Evolutionary conservation across 2,888 invertebrate species (phyloP).

Genomic region (Aporophyla lueneburgensis): DNA sequence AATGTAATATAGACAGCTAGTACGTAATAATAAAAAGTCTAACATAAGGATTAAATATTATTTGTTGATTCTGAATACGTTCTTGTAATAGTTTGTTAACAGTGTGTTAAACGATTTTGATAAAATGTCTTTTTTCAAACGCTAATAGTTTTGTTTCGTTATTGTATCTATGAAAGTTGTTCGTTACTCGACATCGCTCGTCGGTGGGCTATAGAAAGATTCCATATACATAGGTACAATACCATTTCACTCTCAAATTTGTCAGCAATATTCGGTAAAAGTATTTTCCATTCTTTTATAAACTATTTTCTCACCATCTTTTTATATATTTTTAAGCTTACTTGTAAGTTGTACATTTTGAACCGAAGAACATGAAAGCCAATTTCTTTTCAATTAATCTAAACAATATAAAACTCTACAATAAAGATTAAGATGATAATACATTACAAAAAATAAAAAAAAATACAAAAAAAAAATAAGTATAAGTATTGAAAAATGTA

Average conservation of each 20-base stretch:
- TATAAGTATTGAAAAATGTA: neutral
- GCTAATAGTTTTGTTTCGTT: neutral
- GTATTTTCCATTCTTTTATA: neutral
- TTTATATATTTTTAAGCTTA: constrained; percentile 4
- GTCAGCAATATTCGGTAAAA: neutral
- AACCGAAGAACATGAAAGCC: too few relatives aligned
- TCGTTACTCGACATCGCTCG: neutral
- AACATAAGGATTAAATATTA: neutral
- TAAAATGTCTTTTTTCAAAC: neutral
- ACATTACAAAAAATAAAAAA: neutral
- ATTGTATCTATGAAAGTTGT: neutral
- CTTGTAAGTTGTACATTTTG: constrained; percentile 30
- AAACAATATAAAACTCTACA: too few relatives aligned
- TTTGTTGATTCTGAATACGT: neutral
- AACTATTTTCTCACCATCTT: too few relatives aligned
- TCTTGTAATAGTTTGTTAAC: neutral
- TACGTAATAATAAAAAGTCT: neutral
- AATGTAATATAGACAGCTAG: too few relatives aligned
- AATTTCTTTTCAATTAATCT: too few relatives aligned
- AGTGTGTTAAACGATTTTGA: neutral
- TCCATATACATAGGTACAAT: neutral
- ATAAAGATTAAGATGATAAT: too few relatives aligned
- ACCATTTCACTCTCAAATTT: neutral
- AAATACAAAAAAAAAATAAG: too few relatives aligned
- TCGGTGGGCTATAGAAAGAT: neutral